These are phyloP conservation scores for Synergus japonicus DNA, from an alignment of 2,888 invertebrate genomes.

Conservation along the genomic window DNA sequence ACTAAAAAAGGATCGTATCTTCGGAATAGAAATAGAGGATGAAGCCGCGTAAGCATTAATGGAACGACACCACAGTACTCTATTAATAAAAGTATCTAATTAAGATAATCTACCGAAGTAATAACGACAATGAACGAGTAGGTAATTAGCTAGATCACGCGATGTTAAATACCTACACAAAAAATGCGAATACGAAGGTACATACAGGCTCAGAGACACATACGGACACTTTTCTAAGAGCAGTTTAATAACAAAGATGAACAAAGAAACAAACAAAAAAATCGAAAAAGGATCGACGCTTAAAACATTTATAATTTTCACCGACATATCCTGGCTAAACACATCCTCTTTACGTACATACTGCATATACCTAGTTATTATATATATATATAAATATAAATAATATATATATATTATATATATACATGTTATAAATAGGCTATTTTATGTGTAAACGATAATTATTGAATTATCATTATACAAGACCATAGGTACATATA, in stretches of 20 bases:
- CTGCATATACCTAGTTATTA: slow-evolving; percentile 72
- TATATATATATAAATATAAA: slow-evolving; percentile 57
- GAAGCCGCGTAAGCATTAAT: slow-evolving; percentile 38
- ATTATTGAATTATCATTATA: slow-evolving; percentile 68
- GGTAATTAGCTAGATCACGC: slow-evolving; percentile 59
- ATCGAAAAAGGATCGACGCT: slow-evolving; percentile 66
- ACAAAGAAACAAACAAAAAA: slow-evolving; percentile 42
- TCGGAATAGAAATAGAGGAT: slow-evolving; percentile 46
- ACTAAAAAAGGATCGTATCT: background rate
- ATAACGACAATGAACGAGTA: slow-evolving; percentile 65
- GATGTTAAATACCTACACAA: slow-evolving; percentile 61
- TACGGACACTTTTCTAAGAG: slow-evolving; percentile 68
- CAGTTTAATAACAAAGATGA: slow-evolving; percentile 57
- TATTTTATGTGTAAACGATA: slow-evolving; percentile 75
- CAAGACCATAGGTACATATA: slow-evolving; percentile 64
- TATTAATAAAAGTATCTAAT: slow-evolving; percentile 49
- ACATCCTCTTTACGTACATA: slow-evolving; percentile 74
- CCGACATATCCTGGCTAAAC: slow-evolving; percentile 76
- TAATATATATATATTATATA: slow-evolving; percentile 63
- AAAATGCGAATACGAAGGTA: slow-evolving; percentile 38
- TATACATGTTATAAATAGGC: slow-evolving; percentile 69
- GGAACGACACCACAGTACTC: slow-evolving; percentile 41
- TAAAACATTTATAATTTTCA: slow-evolving; percentile 72
- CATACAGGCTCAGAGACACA: slow-evolving; percentile 30
- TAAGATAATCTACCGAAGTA: slow-evolving; percentile 50